Evolutionary conservation across 37 sponge, comb jelly and placozoan genomes (phyloP).

Genomic region (Ephydatia muelleri): DNA sequence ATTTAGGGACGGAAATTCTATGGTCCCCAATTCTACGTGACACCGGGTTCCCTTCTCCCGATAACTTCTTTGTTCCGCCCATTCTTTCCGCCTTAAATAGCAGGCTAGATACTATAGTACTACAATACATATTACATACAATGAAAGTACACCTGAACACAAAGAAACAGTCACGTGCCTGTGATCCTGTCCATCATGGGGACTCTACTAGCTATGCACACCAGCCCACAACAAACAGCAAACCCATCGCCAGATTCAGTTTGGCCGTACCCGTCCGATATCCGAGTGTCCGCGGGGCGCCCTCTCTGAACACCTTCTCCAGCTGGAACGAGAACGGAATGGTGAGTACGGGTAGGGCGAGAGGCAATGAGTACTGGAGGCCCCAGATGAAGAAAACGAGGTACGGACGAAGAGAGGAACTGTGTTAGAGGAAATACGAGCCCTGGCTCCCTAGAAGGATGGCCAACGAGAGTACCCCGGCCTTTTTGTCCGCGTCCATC

Average conservation of each 20-base stretch:
- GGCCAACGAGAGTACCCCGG: slow-evolving; percentile 65
- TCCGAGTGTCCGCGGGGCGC: slow-evolving; percentile 11
- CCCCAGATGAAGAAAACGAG: slow-evolving; percentile 58
- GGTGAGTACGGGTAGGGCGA: slow-evolving; percentile 67
- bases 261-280: slow-evolving; percentile 44
- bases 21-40: no score
- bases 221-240: slow-evolving; percentile 68
- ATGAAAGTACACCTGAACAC: no score
- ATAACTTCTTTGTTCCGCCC: no score
- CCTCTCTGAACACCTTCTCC: slow-evolving; percentile 63
- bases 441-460: slow-evolving; percentile 67
- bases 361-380: slow-evolving; percentile 50
- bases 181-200: neutral
- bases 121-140: no score
- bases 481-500: slow-evolving; percentile 45
- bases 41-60: no score
- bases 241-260: slow-evolving; percentile 43
- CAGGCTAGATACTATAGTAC: no score
- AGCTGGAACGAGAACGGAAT: slow-evolving; percentile 63
- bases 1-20: no score
- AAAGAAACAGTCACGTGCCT: no score
- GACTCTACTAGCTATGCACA: slow-evolving; percentile 27
- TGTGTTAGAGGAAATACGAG: slow-evolving; percentile 82
- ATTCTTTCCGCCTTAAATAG: no score
- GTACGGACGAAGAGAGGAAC: no score